phyloP scores from a whole-genome alignment of 1,140 invertebrate genomes.

The Chrysopa pallens region DNA sequence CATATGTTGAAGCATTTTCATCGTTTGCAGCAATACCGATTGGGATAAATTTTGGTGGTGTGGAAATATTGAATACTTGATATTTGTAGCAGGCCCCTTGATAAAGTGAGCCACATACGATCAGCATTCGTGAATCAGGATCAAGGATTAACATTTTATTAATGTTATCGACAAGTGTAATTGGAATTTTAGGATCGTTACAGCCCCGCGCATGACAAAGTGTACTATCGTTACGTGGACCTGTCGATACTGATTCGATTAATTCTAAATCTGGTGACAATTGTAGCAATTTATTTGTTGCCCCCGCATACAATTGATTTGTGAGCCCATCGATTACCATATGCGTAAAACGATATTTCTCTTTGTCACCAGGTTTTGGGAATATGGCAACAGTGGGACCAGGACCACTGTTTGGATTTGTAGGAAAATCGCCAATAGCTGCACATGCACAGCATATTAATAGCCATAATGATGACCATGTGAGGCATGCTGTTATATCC shows the following conservation, averaged over 20 bases:
- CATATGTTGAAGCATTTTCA: slow-evolving; percentile 76
- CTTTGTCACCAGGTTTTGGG: neutral
- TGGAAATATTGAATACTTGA: slow-evolving; percentile 62
- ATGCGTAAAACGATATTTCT: neutral
- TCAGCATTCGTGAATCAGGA: slow-evolving; percentile 55
- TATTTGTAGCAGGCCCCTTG: slow-evolving; percentile 82
- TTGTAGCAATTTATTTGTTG: neutral
- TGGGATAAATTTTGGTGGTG: slow-evolving; percentile 52
- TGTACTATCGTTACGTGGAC: slow-evolving; percentile 66
- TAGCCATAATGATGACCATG: too few species aligned
- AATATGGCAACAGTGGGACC: neutral
- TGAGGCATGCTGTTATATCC: too few species aligned
- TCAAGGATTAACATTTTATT: slow-evolving; percentile 88
- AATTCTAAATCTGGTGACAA: neutral
- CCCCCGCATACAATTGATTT: neutral
- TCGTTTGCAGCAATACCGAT: slow-evolving; percentile 80
- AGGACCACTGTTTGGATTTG: too few species aligned
- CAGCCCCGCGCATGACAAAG: slow-evolving; percentile 76
- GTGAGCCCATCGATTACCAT: neutral
- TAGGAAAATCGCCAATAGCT: too few species aligned
- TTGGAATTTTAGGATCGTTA: slow-evolving; percentile 39
- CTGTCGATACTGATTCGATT: slow-evolving; percentile 34
- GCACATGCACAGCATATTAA: too few species aligned
- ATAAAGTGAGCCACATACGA: slow-evolving; percentile 72
- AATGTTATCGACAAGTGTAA: slow-evolving; percentile 58